phyloP scores from a whole-genome alignment of 2,888 invertebrate species.

The Cephus pulcher region DNA sequence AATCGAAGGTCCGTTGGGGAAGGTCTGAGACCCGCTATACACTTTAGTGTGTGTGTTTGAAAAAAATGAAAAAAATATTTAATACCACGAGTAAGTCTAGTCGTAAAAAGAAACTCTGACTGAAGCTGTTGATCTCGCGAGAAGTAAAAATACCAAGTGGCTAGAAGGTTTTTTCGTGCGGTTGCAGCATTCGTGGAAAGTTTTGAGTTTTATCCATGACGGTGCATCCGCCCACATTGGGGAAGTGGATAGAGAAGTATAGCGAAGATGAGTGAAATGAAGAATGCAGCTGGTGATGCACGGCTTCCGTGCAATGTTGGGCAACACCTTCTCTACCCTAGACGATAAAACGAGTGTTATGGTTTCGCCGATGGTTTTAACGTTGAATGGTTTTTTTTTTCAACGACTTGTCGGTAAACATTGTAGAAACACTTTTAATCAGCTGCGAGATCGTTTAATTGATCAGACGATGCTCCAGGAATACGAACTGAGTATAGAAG shows the following conservation, averaged over 20 bases:
- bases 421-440: background rate
- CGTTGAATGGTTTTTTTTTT: background rate
- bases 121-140: background rate
- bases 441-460: background rate
- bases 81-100: background rate
- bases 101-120: background rate
- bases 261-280: background rate
- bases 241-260: background rate
- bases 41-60: slow-evolving; percentile 6
- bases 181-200: slow-evolving; percentile 41
- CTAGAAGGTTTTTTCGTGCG: background rate
- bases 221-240: background rate
- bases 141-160: slow-evolving; percentile 45
- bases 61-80: slow-evolving; percentile 19
- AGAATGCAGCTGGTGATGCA: background rate
- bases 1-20: slow-evolving; percentile 32
- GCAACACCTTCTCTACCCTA: background rate
- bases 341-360: background rate
- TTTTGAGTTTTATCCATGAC: slow-evolving; percentile 23
- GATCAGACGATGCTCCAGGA: background rate
- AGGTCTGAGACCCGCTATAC: slow-evolving; percentile 25
- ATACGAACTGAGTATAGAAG: background rate
- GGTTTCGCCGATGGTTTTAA: background rate
- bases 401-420: background rate
- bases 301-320: slow-evolving; percentile 3